phyloP scores from a whole-genome alignment of 2,888 invertebrate genomes.

The Calliphora vomitoria region DNA sequence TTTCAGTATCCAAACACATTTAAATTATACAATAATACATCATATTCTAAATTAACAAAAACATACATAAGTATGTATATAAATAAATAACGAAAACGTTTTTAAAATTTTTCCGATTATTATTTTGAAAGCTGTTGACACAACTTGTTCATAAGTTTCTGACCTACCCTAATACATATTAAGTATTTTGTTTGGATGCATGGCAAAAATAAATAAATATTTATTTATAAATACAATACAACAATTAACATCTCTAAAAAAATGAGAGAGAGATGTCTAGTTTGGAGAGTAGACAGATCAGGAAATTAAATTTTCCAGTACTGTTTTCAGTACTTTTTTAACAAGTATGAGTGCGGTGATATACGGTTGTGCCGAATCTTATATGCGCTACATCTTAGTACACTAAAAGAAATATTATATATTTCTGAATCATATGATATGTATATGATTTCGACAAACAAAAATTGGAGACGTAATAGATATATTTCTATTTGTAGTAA shows the following conservation, averaged over 20 bases:
- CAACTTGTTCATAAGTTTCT: constrained; percentile 43
- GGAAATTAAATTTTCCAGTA: too few relatives aligned
- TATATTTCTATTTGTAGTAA: too few relatives aligned
- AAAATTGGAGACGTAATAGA: too few relatives aligned
- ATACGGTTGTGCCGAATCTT: too few relatives aligned
- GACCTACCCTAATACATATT: constrained; percentile 61
- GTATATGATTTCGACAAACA: too few relatives aligned
- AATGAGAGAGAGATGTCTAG: not conserved
- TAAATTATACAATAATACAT: too few relatives aligned
- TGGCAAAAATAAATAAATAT: not conserved
- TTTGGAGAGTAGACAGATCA: not conserved
- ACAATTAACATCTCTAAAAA: not conserved
- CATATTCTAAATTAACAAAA: not conserved
- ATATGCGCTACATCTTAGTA: too few relatives aligned
- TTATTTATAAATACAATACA: not conserved
- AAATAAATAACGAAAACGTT: not conserved
- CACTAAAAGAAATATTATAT: too few relatives aligned
- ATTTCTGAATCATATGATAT: too few relatives aligned
- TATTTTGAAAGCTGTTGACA: constrained; percentile 22
- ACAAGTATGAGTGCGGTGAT: too few relatives aligned
- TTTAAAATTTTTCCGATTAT: not conserved
- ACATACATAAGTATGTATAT: not conserved
- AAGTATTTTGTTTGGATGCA: not conserved
- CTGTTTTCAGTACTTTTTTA: too few relatives aligned
- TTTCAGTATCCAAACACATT: too few relatives aligned